Evolutionary conservation across 2,888 invertebrate genomes (phyloP), one percentile per base, ranked within the genome.

Genomic region (Drosophila neutralis): DNA sequence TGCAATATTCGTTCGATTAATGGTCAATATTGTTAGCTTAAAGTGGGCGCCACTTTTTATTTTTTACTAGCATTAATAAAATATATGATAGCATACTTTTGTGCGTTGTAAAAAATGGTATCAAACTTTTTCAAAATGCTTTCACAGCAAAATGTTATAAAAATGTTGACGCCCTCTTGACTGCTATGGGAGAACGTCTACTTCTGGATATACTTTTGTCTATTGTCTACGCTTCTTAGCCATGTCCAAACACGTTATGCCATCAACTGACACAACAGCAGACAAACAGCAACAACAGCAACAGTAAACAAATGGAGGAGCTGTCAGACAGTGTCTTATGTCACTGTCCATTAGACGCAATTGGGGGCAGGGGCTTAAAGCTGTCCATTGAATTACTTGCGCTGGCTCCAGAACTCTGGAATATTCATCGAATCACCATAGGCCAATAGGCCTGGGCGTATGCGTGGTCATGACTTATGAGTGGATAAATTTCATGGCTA

Each of bases 241-340:
- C 73, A 82, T 87, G 85, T 84, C 89, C 77, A 75, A 85, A 80
- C 87, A 84, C 87, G 83, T 84, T 87, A 82, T 80, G 65, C 80
- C 85, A 72, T 78, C 82, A 69, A 56, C 71, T 66, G 81, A 64
- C 68, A 83, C 67, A 63, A 74, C 51, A 51, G 38, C 57, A 54
- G 74, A 59, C 63, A 68, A 53, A 69, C 62, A 66, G 59, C 70
- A 78, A 60, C 65, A 69, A 65, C 61, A 59, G 54, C 52, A 62
- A 53, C 57, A 78, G 36, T 58, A 73, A 69, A 56, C 51, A 73
- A 64, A 69, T 59, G 56, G 49, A 49, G 69, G 61, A 54, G 60
- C 73, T 82, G 85, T 87, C 87, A 78, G 82, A 70, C 80, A 71
- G 70, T 82, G 86, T 82, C 88, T 85, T 85, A 74, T 83, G 83